Percentiles rank a stretch among this genome's conserved stretches.
Evolutionary conservation across 2,797 vertebrate species (phyloP).

Genomic region (Lepus oiostolus): DNA sequence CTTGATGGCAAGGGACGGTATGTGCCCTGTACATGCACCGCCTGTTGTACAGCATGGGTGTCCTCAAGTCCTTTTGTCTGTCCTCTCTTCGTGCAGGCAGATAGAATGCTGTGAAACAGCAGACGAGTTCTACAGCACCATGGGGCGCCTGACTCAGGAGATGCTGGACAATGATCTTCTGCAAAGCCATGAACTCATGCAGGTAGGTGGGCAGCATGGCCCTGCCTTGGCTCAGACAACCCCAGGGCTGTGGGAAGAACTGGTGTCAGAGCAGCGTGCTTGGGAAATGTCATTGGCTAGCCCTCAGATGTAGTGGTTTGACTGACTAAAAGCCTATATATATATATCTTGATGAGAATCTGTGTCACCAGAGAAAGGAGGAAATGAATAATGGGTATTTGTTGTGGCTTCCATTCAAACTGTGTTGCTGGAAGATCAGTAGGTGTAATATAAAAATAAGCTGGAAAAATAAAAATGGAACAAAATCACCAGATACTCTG

Average conservation of each 20-base stretch:
- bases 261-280: fast-evolving
- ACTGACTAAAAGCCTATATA: neutral
- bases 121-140: slow-evolving; percentile 98
- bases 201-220: slow-evolving; percentile 88
- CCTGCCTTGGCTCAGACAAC: no score
- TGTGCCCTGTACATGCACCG: neutral
- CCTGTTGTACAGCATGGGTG: neutral
- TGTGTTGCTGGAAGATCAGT: slow-evolving; percentile 8
- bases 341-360: slow-evolving; percentile 41
- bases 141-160: slow-evolving; percentile 97
- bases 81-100: slow-evolving; percentile 90
- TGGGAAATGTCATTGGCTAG: neutral
- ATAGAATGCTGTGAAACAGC: slow-evolving; percentile 97
- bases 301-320: neutral
- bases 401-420: slow-evolving; percentile 18
- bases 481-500: neutral
- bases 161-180: slow-evolving; percentile 97
- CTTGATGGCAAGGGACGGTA: neutral
- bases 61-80: neutral
- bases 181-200: slow-evolving; percentile 97
- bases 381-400: neutral
- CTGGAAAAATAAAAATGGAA: neutral
- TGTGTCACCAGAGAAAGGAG: neutral
- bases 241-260: fast-evolving
- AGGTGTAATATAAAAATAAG: slow-evolving; percentile 3